Evolutionary conservation across 2,888 invertebrate genomes (phyloP).

Genomic region (Furcula furcula): DNA sequence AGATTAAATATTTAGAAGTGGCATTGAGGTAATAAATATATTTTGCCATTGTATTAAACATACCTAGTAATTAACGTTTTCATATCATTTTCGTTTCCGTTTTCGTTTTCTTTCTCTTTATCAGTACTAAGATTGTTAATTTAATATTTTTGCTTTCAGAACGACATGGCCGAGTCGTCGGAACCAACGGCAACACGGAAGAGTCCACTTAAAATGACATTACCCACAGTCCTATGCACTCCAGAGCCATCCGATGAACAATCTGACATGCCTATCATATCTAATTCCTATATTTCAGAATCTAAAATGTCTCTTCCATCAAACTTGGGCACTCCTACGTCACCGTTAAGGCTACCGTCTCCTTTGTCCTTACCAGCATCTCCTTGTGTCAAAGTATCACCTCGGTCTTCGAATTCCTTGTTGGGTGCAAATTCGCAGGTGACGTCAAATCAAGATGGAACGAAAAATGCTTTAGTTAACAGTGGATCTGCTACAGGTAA

Average conservation of each 20-base stretch:
- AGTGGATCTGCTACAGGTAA: conserved; percentile 70
- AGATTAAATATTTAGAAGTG: too few species aligned
- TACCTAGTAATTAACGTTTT: too few species aligned
- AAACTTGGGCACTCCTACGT: conserved; percentile 64
- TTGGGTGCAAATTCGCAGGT: conserved; percentile 35
- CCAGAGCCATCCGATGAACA: conserved; percentile 41
- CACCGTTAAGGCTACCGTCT: conserved; percentile 59
- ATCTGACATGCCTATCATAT: conserved; percentile 36
- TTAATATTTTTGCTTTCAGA: conserved; percentile 50
- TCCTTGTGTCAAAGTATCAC: conserved; percentile 54
- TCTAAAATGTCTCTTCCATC: conserved; percentile 68
- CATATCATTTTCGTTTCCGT: too few species aligned
- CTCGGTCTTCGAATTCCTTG: conserved; percentile 45
- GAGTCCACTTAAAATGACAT: conserved; percentile 52
- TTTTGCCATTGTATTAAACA: too few species aligned
- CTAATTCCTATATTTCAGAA: conserved; percentile 52
- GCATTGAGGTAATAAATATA: too few species aligned
- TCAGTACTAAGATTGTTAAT: too few species aligned
- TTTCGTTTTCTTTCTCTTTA: too few species aligned
- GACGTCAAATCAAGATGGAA: conserved; percentile 33
- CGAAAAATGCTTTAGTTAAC: conserved; percentile 37
- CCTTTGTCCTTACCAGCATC: conserved; percentile 65
- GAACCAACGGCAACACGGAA: conserved; percentile 42
- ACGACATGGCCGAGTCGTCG: conserved; percentile 56
- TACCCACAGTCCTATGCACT: conserved; percentile 68